Percentiles rank a stretch among this genome's conserved stretches.
These are phyloP conservation scores for Cybosia mesomella DNA, from an alignment of 2,888 invertebrate species.

Conservation along the genomic window DNA sequence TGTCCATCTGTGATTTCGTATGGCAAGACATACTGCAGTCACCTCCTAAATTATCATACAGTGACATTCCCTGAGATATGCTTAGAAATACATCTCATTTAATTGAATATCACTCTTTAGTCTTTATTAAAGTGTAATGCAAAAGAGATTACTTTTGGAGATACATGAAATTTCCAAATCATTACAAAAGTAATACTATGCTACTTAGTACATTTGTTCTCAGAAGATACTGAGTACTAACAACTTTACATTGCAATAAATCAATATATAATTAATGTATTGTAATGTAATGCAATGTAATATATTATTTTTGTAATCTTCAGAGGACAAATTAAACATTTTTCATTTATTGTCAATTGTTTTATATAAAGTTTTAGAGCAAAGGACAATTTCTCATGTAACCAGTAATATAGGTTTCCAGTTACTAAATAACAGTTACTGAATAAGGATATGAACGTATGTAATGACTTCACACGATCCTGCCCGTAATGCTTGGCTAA, in stretches of 20 bases:
- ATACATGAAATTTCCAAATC: neutral
- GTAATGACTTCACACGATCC: constrained; percentile 38
- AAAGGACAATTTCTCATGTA: neutral
- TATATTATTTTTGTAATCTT: no score
- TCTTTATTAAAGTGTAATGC: neutral
- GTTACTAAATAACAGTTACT: constrained; percentile 5
- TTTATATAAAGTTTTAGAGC: no score
- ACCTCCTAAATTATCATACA: neutral
- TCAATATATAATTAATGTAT: no score
- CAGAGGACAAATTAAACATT: no score
- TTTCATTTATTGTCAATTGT: no score
- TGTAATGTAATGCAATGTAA: no score
- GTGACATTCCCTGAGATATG: neutral
- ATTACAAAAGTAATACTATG: neutral
- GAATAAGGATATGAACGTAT: constrained; percentile 7
- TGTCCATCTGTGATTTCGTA: neutral
- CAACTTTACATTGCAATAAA: no score
- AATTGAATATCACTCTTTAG: neutral
- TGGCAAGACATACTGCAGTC: neutral
- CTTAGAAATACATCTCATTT: no score
- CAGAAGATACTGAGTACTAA: no score
- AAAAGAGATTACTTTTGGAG: neutral
- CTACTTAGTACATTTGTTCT: no score
- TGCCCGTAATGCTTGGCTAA: constrained; percentile 42
- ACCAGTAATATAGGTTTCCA: neutral